A percentile compares a stretch with the other conserved stretches of the same genome.
Evolutionary conservation across 2,888 invertebrate genomes (phyloP).

Genomic region (Sesia bembeciformis): DNA sequence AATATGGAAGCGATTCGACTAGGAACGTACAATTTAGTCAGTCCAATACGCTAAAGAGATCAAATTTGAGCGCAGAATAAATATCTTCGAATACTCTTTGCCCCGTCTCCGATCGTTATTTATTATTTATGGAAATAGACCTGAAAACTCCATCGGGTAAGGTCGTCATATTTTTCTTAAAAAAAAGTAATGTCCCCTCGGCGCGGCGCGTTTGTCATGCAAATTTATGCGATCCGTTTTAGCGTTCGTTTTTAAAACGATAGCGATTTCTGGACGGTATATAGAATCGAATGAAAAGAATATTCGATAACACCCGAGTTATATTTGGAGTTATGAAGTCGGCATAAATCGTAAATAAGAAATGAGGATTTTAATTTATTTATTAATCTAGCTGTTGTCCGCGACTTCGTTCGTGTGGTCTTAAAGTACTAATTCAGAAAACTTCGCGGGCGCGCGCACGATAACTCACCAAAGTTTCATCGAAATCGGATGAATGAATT

Average conservation of each 20-base stretch:
- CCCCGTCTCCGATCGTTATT: constrained; percentile 64
- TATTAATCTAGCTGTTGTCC: no score
- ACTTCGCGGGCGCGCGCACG: no score
- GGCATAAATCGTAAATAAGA: constrained; percentile 35
- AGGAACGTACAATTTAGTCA: no score
- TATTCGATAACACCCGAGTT: constrained; percentile 39
- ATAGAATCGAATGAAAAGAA: constrained; percentile 44
- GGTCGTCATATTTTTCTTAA: constrained; percentile 71
- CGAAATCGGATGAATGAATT: no score
- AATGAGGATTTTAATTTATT: constrained; percentile 6
- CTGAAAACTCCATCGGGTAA: constrained; percentile 59
- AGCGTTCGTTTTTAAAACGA: constrained; percentile 59
- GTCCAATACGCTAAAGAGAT: constrained; percentile 32
- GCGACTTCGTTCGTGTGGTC: no score
- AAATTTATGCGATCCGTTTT: constrained; percentile 70
- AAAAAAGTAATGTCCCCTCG: constrained; percentile 60
- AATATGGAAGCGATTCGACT: no score
- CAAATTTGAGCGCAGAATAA: constrained; percentile 62
- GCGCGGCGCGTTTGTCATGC: constrained; percentile 57
- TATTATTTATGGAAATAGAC: constrained; percentile 73
- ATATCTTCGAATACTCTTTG: constrained; percentile 61
- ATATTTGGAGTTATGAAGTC: constrained; percentile 46
- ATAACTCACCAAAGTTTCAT: no score
- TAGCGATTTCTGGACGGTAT: constrained; percentile 62
- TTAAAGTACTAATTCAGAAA: no score